phyloP scores from a whole-genome alignment of 2,113 vertebrate genomes.

The Calypte anna region DNA sequence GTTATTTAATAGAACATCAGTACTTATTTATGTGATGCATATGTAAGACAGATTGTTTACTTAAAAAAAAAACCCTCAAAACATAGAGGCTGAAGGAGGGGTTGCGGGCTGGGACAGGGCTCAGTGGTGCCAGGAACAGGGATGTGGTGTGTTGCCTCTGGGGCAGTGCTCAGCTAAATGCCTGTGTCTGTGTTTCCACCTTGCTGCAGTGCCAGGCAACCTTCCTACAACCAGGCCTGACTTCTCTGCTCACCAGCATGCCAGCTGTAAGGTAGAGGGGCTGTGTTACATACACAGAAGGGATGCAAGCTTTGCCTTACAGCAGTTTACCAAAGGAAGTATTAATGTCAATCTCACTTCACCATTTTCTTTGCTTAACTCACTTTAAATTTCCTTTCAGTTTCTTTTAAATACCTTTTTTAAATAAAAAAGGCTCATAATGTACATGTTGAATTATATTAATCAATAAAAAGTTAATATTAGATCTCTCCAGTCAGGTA shows the following conservation, averaged over 20 bases:
- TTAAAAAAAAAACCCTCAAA: neutral
- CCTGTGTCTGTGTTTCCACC: neutral
- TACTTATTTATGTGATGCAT: neutral
- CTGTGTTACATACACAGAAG: accelerated
- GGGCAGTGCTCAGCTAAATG: neutral
- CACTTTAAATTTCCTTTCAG: neutral
- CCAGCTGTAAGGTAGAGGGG: neutral
- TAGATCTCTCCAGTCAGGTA: neutral
- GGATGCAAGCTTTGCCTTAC: neutral
- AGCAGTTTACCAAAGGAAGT: neutral
- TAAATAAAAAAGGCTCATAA: neutral
- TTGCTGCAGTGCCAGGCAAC: neutral
- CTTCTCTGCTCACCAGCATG: neutral
- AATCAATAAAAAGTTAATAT: neutral
- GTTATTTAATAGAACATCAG: neutral
- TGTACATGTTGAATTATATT: neutral
- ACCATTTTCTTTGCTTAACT: neutral
- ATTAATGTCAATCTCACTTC: neutral
- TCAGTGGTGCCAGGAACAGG: no score
- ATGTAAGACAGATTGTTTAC: neutral
- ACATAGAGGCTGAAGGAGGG: no score
- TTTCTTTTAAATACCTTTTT: neutral
- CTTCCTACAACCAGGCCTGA: neutral
- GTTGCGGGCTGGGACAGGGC: neutral
- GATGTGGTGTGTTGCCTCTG: neutral